Evolutionary conservation across 2,797 vertebrate species (phyloP), one percentile per base, ranked within the genome.

Genomic region (Cygnus olor): DNA sequence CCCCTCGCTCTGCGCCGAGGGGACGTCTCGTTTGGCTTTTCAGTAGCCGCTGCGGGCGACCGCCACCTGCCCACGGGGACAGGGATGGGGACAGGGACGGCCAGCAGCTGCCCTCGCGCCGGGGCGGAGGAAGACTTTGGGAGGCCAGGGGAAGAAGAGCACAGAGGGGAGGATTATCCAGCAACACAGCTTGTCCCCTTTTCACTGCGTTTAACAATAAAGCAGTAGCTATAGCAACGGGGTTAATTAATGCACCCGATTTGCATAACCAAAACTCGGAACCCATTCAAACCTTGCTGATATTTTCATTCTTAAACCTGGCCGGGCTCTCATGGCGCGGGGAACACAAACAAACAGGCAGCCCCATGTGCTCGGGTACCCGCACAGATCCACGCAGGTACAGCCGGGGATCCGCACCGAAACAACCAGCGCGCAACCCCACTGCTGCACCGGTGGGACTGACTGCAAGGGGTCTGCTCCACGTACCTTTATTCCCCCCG

Each of bases 161-260:
- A 47, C 28, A n/a, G n/a, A 30, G 92, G 60, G 80, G 81, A 88
- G 90, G 88, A 93, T 93, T 91, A 93, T 93, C 88, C 54, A 74
- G 0, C 71, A 90, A 47, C 91, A 93, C 90, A 54, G 95, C 86
- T 80, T 87, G 90, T 74, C 81, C 89, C 93, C 82, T 73, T 92
- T 95, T 64, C 93, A 84, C 60, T 15, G 83, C 49, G 11, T 86
- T 95, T 87, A 92, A 95, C 96, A 95, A 86, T 80, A 94, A 88
- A 93, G 95, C 40, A 4, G 97, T 95, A 83, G 44, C 97, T 93
- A 96, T 91, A 96, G 94, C 96, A 95, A 96, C 86, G n/a, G 92
- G 89, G 96, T 96, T 96, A 96, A 97, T 96, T 83, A 92, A 96
- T 91, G 95, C 95, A 45, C 21, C 63, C 79, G 2, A 94, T 88